Conservation (phyloP, 2,797 vertebrate genomes). For the Champsocephalus esox region DNA sequence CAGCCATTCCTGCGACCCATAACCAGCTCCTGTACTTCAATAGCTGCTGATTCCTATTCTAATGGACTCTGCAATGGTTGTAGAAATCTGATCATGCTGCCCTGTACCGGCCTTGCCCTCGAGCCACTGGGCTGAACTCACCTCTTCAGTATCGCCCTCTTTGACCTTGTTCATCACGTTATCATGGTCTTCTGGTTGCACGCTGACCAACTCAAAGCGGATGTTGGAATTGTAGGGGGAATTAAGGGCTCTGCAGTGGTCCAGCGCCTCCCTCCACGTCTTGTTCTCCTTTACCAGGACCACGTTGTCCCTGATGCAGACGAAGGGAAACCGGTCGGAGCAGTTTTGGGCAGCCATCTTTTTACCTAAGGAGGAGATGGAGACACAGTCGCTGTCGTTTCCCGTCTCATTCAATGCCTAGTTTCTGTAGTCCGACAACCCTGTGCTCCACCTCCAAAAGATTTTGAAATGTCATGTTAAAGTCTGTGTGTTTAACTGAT, state of each 20-base stretch:
- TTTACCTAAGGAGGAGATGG: not conserved
- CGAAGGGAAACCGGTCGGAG: not conserved
- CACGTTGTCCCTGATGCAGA: slow-evolving; percentile 49
- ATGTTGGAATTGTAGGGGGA: fast-evolving
- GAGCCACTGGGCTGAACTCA: not conserved
- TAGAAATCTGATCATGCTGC: too few species aligned
- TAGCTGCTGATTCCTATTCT: too few species aligned
- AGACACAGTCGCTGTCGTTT: slow-evolving; percentile 14
- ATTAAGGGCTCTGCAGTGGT: slow-evolving; percentile 41
- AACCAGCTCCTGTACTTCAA: too few species aligned
- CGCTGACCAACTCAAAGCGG: slow-evolving; percentile 48
- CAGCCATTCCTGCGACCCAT: too few species aligned
- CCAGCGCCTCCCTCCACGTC: slow-evolving; percentile 66
- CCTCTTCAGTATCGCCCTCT: not conserved
- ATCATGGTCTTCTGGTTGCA: slow-evolving; percentile 24
- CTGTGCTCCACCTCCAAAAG: slow-evolving; percentile 47
- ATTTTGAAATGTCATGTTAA: not conserved
- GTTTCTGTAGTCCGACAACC: not conserved
- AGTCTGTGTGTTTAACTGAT: not conserved
- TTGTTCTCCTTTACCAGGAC: slow-evolving; percentile 62
- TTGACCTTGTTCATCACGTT: not conserved
- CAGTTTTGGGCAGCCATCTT: slow-evolving; percentile 31
- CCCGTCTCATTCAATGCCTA: not conserved
- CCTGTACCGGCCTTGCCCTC: too few species aligned
- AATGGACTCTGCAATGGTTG: too few species aligned